These are phyloP conservation scores for Platorchestia sp. DNA, from an alignment of 1,140 invertebrate species.

Conservation along the genomic window DNA sequence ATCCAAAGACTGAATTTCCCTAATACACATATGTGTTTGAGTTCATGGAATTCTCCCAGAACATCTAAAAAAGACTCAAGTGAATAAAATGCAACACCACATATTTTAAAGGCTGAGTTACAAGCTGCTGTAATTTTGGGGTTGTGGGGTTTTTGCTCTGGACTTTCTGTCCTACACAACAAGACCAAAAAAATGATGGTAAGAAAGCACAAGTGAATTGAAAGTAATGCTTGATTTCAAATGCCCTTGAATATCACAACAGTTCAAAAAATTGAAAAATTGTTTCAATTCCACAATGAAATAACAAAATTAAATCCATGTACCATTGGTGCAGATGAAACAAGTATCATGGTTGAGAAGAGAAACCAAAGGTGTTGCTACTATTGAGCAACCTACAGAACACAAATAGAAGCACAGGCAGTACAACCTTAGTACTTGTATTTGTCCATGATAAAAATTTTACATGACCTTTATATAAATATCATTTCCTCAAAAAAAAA, in stretches of 20 bases:
- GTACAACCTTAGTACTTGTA: too few relatives aligned
- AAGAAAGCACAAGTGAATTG: background rate
- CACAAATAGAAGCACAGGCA: too few relatives aligned
- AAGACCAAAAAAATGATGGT: background rate
- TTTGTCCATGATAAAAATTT: too few relatives aligned
- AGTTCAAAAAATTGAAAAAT: background rate
- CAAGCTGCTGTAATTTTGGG: too few relatives aligned
- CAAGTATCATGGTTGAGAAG: background rate
- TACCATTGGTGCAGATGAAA: background rate
- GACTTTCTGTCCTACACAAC: background rate
- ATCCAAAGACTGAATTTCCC: background rate
- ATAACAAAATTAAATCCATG: background rate
- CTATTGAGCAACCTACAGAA: background rate
- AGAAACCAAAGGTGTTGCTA: background rate
- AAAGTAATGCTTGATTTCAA: background rate
- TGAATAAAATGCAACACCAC: too few relatives aligned
- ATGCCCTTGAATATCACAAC: background rate
- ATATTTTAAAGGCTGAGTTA: too few relatives aligned
- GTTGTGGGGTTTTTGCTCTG: too few relatives aligned
- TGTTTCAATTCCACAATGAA: background rate
- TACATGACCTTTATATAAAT: too few relatives aligned
- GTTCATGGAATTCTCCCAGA: background rate
- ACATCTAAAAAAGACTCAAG: background rate
- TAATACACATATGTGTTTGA: background rate
- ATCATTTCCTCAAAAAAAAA: too few relatives aligned